A percentile compares a stretch with the other conserved stretches of the same genome.
Conservation (phyloP, 2,888 invertebrate species). For the Nomada fabriciana region DNA sequence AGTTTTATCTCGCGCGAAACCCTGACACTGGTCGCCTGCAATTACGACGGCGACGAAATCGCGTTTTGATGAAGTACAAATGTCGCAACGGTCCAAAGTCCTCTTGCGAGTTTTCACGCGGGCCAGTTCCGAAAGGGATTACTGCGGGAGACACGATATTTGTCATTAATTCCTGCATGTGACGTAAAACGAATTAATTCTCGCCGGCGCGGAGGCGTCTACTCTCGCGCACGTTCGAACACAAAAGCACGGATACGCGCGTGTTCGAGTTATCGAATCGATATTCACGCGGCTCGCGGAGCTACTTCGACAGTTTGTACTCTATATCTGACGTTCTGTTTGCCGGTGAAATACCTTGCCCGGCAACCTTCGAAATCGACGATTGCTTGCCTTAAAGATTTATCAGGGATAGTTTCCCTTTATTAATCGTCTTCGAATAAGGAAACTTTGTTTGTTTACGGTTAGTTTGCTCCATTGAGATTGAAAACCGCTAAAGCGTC, state of each 20-base stretch:
- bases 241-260: conserved; percentile 27
- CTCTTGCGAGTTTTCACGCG: conserved; percentile 36
- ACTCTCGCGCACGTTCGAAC: conserved; percentile 7
- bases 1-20: neutral
- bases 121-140: conserved; percentile 19
- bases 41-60: conserved; percentile 31
- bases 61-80: conserved; percentile 28
- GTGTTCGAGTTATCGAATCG: conserved; percentile 36
- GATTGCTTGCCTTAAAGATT: neutral
- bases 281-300: conserved; percentile 38
- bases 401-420: neutral
- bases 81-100: neutral
- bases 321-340: too few species aligned
- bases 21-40: conserved; percentile 8
- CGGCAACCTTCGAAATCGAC: neutral
- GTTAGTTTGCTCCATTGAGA: neutral
- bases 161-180: conserved; percentile 52
- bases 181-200: conserved; percentile 57
- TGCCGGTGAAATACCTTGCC: neutral
- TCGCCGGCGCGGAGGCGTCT: neutral
- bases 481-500: neutral
- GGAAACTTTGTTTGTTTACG: neutral
- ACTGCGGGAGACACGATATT: conserved; percentile 39
- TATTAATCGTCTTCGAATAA: neutral
- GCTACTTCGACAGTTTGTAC: conserved; percentile 7